Evolutionary conservation across 2,888 invertebrate species (phyloP).

Genomic region (Eledone cirrhosa): DNA sequence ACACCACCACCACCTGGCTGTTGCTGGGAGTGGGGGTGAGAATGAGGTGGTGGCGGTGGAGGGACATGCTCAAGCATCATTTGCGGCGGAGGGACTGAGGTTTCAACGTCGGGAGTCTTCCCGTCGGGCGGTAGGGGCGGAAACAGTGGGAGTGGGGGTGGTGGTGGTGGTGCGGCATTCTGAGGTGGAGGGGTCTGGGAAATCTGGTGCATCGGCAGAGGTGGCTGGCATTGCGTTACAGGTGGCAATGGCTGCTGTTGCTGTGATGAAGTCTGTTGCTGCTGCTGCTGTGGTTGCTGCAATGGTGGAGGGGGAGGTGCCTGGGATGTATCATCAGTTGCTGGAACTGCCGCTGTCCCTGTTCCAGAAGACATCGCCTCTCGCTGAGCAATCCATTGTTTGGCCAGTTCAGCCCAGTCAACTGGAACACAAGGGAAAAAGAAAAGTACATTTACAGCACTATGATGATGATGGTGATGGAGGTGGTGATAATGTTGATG

Average conservation of each 20-base stretch:
- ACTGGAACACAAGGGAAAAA: constrained; percentile 69
- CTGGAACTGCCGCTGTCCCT: constrained; percentile 32
- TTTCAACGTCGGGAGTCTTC: background rate
- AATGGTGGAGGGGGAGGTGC: constrained; percentile 19
- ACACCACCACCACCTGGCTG: constrained; percentile 30
- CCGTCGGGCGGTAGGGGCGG: constrained; percentile 37
- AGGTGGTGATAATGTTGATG: too few relatives aligned
- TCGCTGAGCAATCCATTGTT: constrained; percentile 85
- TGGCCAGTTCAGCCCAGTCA: constrained; percentile 95
- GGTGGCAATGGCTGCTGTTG: background rate
- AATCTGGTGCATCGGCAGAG: background rate
- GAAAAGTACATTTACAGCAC: too few relatives aligned
- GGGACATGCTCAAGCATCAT: constrained; percentile 1
- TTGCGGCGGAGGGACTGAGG: constrained; percentile 29
- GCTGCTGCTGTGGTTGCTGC: background rate
- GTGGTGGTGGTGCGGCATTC: constrained; percentile 34
- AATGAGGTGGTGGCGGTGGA: background rate
- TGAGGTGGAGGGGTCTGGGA: constrained; percentile 32
- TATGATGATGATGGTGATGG: too few relatives aligned
- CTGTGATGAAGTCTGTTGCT: background rate
- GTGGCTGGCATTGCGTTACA: constrained; percentile 42
- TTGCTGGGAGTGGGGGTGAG: constrained; percentile 23
- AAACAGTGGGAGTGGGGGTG: constrained; percentile 39
- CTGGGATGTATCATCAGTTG: constrained; percentile 22
- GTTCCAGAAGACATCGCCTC: constrained; percentile 41